Percentiles rank a stretch among this genome's conserved stretches.
Evolutionary conservation across 2,113 vertebrate species (phyloP).

Genomic region (Apistogramma diplotaenia): DNA sequence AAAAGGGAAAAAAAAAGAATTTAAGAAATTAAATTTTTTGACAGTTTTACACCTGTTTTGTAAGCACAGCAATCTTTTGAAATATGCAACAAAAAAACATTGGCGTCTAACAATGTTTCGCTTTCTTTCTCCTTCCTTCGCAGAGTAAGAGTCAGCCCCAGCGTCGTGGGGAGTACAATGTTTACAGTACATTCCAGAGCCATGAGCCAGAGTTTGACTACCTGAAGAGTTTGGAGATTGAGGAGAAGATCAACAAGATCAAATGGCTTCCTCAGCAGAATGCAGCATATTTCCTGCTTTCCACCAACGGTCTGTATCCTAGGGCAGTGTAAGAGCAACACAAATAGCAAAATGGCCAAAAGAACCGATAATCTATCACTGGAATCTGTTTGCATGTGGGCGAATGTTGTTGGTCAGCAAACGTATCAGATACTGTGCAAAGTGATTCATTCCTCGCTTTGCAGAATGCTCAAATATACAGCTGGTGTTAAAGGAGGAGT

Average conservation of each 20-base stretch:
- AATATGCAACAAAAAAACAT: background rate
- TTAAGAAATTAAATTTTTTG: too few relatives aligned
- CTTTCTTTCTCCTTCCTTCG: background rate
- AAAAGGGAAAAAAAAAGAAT: too few relatives aligned
- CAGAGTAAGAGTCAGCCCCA: conserved; percentile 96
- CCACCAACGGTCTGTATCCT: conserved; percentile 87
- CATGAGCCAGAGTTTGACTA: conserved; percentile 98
- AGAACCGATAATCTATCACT: background rate
- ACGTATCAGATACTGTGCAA: background rate
- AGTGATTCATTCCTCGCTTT: background rate
- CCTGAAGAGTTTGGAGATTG: conserved; percentile 97
- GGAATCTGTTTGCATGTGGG: background rate
- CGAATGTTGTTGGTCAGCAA: background rate
- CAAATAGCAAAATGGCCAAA: background rate
- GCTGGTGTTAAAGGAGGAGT: background rate
- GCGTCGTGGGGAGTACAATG: conserved; percentile 94
- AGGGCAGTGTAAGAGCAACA: background rate
- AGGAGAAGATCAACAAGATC: conserved; percentile 99
- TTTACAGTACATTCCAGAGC: conserved; percentile 99
- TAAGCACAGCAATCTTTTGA: background rate
- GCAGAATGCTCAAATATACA: background rate
- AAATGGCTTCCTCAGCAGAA: conserved; percentile 98
- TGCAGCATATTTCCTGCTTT: conserved; percentile 94
- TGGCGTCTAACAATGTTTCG: background rate
- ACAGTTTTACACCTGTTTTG: too few relatives aligned